Evolutionary conservation across 2,113 vertebrate species (phyloP).

Genomic region (Chamaea fasciata): DNA sequence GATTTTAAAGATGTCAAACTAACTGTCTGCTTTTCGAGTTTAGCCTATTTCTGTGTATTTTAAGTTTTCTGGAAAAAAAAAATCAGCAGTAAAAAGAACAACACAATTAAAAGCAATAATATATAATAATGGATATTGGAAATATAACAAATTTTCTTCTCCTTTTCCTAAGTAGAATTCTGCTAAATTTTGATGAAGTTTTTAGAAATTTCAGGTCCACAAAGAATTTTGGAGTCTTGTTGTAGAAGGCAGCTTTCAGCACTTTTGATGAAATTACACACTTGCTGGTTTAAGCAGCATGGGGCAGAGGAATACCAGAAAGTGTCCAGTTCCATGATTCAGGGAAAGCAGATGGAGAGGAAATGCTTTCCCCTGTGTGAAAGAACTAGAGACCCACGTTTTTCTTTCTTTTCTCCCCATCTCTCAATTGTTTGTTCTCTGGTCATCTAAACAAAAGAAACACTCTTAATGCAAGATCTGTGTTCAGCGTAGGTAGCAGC

Average conservation of each 20-base stretch:
- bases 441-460: not conserved
- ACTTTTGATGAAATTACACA: not conserved
- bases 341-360: not conserved
- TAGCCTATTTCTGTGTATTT: not conserved
- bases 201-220: not conserved
- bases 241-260: not conserved
- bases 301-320: not conserved
- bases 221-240: not conserved
- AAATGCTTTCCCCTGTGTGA: not conserved
- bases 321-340: not conserved
- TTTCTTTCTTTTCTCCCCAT: not conserved
- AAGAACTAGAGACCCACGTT: not conserved
- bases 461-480: not conserved
- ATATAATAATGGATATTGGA: fast-evolving
- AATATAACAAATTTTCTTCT: not conserved
- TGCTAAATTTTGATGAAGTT: not conserved
- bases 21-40: not conserved
- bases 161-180: not conserved
- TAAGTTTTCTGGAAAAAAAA: not conserved
- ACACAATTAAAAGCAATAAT: not conserved
- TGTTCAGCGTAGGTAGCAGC: not conserved
- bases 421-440: not conserved
- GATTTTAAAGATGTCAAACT: not conserved
- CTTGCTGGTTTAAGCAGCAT: not conserved
- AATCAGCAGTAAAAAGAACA: not conserved